Evolutionary conservation across 2,888 invertebrate genomes (phyloP).

Genomic region (Agonopterix arenella): DNA sequence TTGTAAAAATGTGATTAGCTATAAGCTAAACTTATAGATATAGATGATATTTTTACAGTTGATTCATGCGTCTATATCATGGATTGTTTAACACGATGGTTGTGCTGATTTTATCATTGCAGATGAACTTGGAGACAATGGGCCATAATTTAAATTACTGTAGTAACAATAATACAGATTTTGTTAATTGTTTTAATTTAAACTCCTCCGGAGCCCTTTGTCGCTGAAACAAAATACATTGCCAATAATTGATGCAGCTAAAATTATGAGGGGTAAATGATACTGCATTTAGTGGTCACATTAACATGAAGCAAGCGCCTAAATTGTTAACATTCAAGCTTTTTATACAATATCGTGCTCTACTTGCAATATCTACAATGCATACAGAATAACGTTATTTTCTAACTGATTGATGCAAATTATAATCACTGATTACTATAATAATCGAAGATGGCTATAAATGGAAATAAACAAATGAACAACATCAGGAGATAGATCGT

Average conservation of each 20-base stretch:
- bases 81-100: background rate
- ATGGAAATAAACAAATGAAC: no score
- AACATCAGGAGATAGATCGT: no score
- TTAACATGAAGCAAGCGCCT: conserved; percentile 13
- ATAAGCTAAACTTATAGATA: conserved; percentile 9
- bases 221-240: conserved; percentile 67
- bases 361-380: background rate
- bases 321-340: background rate
- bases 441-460: no score
- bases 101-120: background rate
- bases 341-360: background rate
- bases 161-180: background rate
- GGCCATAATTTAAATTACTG: background rate
- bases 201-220: conserved; percentile 49
- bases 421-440: no score
- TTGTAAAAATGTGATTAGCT: conserved; percentile 9
- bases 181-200: conserved; percentile 37
- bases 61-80: conserved; percentile 9
- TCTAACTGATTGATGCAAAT: no score
- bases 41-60: conserved; percentile 12
- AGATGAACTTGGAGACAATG: background rate
- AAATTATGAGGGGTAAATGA: background rate
- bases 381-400: no score
- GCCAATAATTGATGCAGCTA: conserved; percentile 23
- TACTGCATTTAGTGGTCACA: background rate